Conservation (phyloP, 2,797 vertebrate genomes). For the Leucoraja ocellata region DNA sequence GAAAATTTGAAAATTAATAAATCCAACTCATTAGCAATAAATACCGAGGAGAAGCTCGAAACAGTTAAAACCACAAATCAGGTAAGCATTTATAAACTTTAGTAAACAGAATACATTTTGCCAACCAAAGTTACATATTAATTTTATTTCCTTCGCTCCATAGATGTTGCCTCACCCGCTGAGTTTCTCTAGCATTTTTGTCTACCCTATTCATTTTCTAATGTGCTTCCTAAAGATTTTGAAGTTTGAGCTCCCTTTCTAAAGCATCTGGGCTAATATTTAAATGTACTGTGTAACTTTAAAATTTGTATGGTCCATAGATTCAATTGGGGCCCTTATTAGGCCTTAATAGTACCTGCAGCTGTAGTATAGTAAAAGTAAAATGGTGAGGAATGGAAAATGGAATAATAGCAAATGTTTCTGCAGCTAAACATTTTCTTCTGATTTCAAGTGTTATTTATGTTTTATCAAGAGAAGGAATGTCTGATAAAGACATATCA, state of each 20-base stretch:
- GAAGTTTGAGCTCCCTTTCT: neutral
- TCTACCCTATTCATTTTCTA: neutral
- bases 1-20: slow-evolving; percentile 26
- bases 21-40: slow-evolving; percentile 22
- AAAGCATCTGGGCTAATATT: neutral
- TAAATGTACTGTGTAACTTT: neutral
- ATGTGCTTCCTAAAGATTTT: neutral
- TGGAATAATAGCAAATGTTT: neutral
- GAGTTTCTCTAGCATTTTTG: too few species aligned
- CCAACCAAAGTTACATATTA: neutral
- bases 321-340: neutral
- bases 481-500: neutral
- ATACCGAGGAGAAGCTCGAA: slow-evolving; percentile 42
- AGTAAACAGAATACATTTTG: too few species aligned
- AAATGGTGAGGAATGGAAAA: neutral
- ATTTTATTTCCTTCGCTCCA: too few species aligned
- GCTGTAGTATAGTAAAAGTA: neutral
- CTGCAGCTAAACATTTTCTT: neutral
- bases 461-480: neutral
- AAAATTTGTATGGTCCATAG: neutral
- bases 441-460: neutral
- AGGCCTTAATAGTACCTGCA: neutral
- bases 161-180: too few species aligned
- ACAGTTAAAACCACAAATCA: slow-evolving; percentile 51
- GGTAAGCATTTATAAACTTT: slow-evolving; percentile 47